phyloP scores from a whole-genome alignment of 2,797 vertebrate species.

The Gadopsis bispinosus region DNA sequence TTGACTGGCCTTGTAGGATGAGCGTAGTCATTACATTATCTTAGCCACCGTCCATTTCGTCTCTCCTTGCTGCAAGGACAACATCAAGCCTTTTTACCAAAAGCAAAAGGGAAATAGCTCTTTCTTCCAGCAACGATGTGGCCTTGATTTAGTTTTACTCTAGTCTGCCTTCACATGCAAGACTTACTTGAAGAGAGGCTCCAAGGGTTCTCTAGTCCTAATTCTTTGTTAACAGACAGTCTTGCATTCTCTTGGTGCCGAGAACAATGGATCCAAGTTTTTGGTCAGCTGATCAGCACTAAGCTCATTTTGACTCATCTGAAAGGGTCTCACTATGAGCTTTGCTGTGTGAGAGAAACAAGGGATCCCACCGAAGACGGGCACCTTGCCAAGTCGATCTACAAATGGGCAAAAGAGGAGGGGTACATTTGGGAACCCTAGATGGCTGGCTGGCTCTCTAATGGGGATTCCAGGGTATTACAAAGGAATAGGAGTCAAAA shows the following conservation, averaged over 20 bases:
- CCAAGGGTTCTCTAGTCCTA: conserved; percentile 24
- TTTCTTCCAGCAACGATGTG: conserved; percentile 46
- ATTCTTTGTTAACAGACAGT: conserved; percentile 47
- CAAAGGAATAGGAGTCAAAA: conserved; percentile 75
- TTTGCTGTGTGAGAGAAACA: conserved; percentile 60
- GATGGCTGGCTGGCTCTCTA: conserved; percentile 63
- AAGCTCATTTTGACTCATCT: conserved; percentile 72
- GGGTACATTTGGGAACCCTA: conserved; percentile 58
- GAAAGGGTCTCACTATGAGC: conserved; percentile 57
- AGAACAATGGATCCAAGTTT: conserved; percentile 54
- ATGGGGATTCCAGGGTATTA: conserved; percentile 79
- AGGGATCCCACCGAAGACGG: conserved; percentile 53
- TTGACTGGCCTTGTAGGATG: conserved; percentile 79
- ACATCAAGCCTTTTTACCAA: conserved; percentile 40
- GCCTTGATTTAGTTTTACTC: conserved; percentile 51
- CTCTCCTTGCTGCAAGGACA: conserved; percentile 61
- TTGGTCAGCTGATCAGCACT: conserved; percentile 68
- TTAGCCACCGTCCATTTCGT: conserved; percentile 59
- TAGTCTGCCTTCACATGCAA: conserved; percentile 43
- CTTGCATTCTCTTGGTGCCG: conserved; percentile 34
- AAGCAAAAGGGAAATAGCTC: conserved; percentile 34
- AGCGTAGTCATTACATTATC: conserved; percentile 67
- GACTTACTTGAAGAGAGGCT: conserved; percentile 32
- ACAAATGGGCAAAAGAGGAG: conserved; percentile 24
- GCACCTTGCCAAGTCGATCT: conserved; percentile 61